Percentiles rank a stretch among this genome's conserved stretches.
These are phyloP conservation scores for Corydoras sp. DNA, from an alignment of 2,113 vertebrate species.

Conservation along the genomic window DNA sequence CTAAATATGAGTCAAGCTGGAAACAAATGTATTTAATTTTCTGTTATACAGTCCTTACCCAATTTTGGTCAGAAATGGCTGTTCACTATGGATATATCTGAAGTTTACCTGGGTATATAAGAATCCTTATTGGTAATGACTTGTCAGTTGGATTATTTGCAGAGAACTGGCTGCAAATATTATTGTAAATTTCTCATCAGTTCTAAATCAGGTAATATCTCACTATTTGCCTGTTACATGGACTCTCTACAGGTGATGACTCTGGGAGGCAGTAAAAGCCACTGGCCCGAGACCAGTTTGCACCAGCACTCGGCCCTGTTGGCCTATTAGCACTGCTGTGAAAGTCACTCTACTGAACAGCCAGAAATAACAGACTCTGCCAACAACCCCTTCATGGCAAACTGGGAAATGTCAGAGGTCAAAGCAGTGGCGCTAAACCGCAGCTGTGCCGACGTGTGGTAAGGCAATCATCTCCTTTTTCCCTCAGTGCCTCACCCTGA, in stretches of 20 bases:
- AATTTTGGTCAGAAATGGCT: no score
- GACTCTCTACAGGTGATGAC: constrained; percentile 40
- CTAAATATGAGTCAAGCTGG: no score
- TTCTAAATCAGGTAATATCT: background rate
- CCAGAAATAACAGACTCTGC: constrained; percentile 38
- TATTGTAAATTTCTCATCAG: background rate
- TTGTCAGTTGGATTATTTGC: no score
- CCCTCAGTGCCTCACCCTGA: background rate
- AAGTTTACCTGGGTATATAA: no score
- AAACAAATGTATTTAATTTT: no score
- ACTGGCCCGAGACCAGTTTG: constrained; percentile 26
- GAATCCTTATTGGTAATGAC: no score
- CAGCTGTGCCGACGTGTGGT: constrained; percentile 31
- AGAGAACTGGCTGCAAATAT: no score
- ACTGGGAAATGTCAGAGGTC: constrained; percentile 39
- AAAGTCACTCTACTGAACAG: constrained; percentile 25
- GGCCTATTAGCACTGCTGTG: constrained; percentile 39
- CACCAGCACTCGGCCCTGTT: constrained; percentile 20
- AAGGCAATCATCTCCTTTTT: constrained; percentile 13
- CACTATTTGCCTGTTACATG: background rate
- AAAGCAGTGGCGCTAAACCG: constrained; percentile 27
- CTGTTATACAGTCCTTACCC: no score
- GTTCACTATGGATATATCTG: no score
- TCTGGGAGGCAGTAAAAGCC: constrained; percentile 31
- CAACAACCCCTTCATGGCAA: constrained; percentile 18